Evolutionary conservation across 2,113 vertebrate species (phyloP).

Genomic region (Phalacrocorax carbo): DNA sequence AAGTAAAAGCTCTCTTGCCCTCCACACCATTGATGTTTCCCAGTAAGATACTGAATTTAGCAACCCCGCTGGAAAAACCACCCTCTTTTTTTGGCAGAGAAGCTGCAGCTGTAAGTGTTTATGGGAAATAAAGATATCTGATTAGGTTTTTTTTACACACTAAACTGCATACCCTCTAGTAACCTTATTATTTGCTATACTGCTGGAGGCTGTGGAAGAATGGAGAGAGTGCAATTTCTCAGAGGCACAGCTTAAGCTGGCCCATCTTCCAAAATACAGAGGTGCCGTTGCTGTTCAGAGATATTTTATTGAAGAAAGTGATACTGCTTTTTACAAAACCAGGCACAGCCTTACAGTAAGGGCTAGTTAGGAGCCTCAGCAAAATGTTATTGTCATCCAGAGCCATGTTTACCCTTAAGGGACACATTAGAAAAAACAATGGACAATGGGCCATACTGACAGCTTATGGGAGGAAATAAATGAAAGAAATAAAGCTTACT

Average conservation of each 20-base stretch:
- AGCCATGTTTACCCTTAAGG: conserved; percentile 33
- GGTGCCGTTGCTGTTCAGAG: neutral
- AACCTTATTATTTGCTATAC: conserved; percentile 15
- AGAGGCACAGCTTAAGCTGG: neutral
- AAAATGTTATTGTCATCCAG: conserved; percentile 6
- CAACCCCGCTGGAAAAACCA: neutral
- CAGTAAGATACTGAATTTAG: conserved; percentile 29
- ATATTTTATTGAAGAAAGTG: neutral
- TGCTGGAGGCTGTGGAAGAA: neutral
- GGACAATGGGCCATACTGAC: conserved; percentile 34
- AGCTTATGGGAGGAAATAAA: conserved; percentile 25
- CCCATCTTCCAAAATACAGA: neutral
- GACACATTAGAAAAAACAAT: conserved; percentile 49
- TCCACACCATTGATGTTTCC: neutral
- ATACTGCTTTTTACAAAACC: conserved; percentile 1
- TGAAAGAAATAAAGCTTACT: conserved; percentile 7
- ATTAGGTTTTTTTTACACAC: neutral
- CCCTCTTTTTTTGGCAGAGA: neutral
- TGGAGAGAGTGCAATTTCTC: neutral
- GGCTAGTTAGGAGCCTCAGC: neutral
- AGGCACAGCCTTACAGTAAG: neutral
- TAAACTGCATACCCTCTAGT: conserved; percentile 9
- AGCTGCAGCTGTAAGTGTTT: conserved; percentile 29
- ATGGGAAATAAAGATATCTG: conserved; percentile 30
- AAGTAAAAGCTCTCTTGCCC: neutral